Conservation (phyloP, 2,797 vertebrate species). For the Morelia viridis region DNA sequence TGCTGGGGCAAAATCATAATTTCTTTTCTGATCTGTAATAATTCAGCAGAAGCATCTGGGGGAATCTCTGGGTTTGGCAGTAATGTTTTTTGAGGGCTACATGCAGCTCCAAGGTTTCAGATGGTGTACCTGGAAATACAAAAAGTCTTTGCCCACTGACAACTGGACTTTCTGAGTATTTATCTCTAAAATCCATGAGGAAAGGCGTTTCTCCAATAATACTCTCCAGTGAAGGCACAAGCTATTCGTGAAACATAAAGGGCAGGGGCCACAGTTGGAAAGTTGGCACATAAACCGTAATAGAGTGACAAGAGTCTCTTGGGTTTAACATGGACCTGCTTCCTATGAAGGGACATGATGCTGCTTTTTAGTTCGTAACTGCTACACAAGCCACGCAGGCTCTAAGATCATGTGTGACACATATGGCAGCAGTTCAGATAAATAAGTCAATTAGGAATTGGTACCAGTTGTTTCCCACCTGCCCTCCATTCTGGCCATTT, state of each 20-base stretch:
- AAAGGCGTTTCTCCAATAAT: not conserved
- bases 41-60: not conserved
- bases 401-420: not conserved
- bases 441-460: not conserved
- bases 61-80: not conserved
- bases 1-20: not conserved
- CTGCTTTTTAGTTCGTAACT: not conserved
- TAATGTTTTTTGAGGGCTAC: not conserved
- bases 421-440: not conserved
- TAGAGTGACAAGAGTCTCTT: not conserved
- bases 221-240: not conserved
- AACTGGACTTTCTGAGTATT: not conserved
- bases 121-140: not conserved
- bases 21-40: not conserved
- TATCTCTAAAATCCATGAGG: not conserved
- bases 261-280: too few species aligned
- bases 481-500: not conserved
- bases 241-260: not conserved
- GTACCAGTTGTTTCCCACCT: not conserved
- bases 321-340: not conserved
- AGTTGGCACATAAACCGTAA: not conserved
- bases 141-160: not conserved
- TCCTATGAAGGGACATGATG: not conserved
- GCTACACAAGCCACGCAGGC: not conserved
- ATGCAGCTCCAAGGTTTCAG: not conserved